Evolutionary conservation across 2,113 vertebrate species (phyloP).

Genomic region (Excalfactoria chinensis): DNA sequence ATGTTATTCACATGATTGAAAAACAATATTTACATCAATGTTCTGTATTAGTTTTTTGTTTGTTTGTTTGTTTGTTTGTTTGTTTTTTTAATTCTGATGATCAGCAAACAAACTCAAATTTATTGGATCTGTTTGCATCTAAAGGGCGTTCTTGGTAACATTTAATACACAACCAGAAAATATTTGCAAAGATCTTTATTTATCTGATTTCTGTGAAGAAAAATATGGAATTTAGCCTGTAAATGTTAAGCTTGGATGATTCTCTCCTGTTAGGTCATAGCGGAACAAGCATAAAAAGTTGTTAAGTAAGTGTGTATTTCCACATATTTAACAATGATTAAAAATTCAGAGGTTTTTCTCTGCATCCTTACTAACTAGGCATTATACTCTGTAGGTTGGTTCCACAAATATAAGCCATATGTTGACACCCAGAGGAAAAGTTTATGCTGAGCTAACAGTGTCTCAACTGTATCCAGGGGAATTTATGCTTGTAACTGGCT

Average conservation of each 20-base stretch:
- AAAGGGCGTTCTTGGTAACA: background rate
- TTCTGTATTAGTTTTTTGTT: background rate
- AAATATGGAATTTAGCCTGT: background rate
- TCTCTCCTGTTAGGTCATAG: background rate
- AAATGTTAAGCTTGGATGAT: background rate
- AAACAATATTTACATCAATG: background rate
- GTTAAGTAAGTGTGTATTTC: background rate
- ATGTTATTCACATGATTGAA: background rate
- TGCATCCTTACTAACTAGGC: background rate
- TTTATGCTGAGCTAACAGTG: slow-evolving; percentile 94
- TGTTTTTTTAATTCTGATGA: background rate
- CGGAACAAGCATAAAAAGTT: background rate
- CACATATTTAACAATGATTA: background rate
- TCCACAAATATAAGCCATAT: slow-evolving; percentile 98
- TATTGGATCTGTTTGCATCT: background rate
- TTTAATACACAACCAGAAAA: background rate
- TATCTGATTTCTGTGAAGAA: background rate
- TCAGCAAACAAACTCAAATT: background rate
- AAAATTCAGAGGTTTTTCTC: background rate
- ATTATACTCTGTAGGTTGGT: slow-evolving; percentile 82
- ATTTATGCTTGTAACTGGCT: slow-evolving; percentile 94
- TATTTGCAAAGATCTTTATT: background rate
- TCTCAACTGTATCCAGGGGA: slow-evolving; percentile 87
- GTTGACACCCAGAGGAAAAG: slow-evolving; percentile 90
- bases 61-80: no score